A percentile compares a stretch with the other conserved stretches of the same genome.
phyloP scores from a whole-genome alignment of 2,113 vertebrate species.

The Romanogobio albipinnatus region DNA sequence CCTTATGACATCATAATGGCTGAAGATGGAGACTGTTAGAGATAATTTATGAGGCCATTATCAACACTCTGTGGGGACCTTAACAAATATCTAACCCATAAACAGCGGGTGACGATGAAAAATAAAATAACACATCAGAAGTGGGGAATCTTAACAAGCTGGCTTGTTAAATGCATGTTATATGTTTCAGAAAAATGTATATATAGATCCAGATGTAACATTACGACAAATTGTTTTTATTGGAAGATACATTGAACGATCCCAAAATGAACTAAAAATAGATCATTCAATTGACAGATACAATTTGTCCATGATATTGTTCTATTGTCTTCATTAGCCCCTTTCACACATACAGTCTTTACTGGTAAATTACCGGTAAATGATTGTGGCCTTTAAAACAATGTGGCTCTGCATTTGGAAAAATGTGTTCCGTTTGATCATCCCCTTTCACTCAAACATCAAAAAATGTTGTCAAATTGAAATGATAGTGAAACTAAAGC shows the following conservation, averaged over 20 bases:
- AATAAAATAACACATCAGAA: neutral
- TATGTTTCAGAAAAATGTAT: slow-evolving; percentile 2
- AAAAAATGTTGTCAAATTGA: no score
- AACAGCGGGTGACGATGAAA: neutral
- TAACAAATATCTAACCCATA: slow-evolving; percentile 31
- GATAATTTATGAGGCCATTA: slow-evolving; percentile 26
- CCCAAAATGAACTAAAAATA: neutral
- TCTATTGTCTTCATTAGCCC: neutral
- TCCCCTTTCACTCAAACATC: no score
- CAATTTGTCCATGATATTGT: neutral
- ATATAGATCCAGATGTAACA: neutral
- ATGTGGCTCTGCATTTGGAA: no score
- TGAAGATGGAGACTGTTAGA: neutral
- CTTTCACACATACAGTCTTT: no score
- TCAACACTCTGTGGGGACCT: slow-evolving; percentile 10
- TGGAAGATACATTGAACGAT: neutral
- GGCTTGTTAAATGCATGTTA: neutral
- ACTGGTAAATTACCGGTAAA: no score
- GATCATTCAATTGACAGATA: neutral
- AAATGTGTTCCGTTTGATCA: no score
- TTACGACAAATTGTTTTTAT: slow-evolving; percentile 1
- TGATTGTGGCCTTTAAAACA: no score
- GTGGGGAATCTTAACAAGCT: neutral
- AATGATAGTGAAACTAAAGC: no score
- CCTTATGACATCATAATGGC: slow-evolving; percentile 1